Evolutionary conservation across 2,113 vertebrate species (phyloP).

Genomic region (Pelmatolapia mariae): DNA sequence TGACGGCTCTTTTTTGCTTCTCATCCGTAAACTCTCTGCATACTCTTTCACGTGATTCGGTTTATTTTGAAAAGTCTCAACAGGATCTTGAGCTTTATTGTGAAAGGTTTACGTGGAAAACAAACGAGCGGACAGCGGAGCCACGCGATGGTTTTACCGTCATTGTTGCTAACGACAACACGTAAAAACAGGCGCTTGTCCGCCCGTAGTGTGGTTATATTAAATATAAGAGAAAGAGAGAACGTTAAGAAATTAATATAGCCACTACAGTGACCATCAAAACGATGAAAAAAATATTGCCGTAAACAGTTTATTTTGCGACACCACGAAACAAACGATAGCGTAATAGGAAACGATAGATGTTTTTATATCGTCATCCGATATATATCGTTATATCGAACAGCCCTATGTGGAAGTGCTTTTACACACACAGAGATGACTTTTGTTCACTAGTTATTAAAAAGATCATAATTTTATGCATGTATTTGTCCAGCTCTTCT

Average conservation of each 20-base stretch:
- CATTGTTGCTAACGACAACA: too few relatives aligned
- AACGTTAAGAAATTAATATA: not conserved
- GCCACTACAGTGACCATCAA: not conserved
- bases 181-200: not conserved
- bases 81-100: not conserved
- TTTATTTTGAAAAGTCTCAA: not conserved
- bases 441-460: not conserved
- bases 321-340: not conserved
- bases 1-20: not conserved
- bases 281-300: not conserved
- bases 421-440: not conserved
- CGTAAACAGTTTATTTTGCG: not conserved
- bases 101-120: too few relatives aligned
- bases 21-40: not conserved
- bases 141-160: too few relatives aligned
- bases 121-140: too few relatives aligned
- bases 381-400: not conserved
- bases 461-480: not conserved
- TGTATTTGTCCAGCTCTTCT: not conserved
- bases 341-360: not conserved
- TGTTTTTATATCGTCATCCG: not conserved
- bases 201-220: not conserved
- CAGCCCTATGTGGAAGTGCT: not conserved
- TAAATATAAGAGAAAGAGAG: not conserved
- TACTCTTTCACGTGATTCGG: fast-evolving